Conservation (phyloP, 2,113 vertebrate genomes). For the Chamaetylas fuelleborni region DNA sequence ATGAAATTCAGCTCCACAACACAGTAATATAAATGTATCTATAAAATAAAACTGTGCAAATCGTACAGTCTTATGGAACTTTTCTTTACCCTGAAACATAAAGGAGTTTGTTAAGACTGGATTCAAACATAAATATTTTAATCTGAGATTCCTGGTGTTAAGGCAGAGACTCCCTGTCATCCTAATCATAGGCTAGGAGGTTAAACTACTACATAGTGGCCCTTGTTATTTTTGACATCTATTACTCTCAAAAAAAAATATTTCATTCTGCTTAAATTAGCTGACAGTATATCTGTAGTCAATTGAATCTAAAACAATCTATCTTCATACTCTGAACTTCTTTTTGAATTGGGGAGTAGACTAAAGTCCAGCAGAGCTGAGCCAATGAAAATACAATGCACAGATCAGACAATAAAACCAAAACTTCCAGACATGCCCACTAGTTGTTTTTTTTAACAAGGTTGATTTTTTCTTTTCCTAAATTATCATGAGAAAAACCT, state of each 20-base stretch:
- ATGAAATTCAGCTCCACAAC: slow-evolving; percentile 79
- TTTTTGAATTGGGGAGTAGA: not conserved
- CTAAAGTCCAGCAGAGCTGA: not conserved
- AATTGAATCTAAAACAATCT: not conserved
- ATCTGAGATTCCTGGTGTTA: not conserved
- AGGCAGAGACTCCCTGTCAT: not conserved
- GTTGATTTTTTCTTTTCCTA: not conserved
- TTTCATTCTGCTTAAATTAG: not conserved
- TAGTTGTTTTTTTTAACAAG: not conserved
- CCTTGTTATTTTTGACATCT: not conserved
- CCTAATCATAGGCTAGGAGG: not conserved
- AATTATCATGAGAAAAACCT: not conserved
- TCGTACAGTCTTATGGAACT: slow-evolving; percentile 71
- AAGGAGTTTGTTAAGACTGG: not conserved
- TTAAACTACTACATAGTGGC: not conserved
- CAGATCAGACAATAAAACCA: not conserved
- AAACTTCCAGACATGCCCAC: not conserved
- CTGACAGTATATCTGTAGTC: not conserved
- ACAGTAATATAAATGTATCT: slow-evolving; percentile 82
- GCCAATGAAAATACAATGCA: not conserved
- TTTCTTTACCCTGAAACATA: slow-evolving; percentile 72
- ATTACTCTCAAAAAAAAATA: not conserved
- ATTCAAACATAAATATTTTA: not conserved
- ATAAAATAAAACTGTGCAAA: slow-evolving; percentile 88
- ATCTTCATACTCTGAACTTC: not conserved